Evolutionary conservation across 2,888 invertebrate species (phyloP).

Genomic region (Patella ulyssiponensis): DNA sequence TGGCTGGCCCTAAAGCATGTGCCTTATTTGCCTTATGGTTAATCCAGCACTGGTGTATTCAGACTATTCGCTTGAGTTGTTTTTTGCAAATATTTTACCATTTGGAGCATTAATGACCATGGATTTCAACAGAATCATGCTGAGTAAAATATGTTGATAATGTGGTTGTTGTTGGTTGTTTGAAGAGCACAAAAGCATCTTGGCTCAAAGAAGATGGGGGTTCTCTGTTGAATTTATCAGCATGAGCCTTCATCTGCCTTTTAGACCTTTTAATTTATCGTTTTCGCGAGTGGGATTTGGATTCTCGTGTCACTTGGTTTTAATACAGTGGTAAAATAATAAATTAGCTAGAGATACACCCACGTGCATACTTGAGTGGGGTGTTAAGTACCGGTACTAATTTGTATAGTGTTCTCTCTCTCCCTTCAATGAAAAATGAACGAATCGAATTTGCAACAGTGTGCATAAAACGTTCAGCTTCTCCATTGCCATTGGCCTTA

Average conservation of each 20-base stretch:
- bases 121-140: not conserved
- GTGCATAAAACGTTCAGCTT: not conserved
- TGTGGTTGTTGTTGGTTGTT: not conserved
- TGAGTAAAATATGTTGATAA: not conserved
- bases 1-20: too few species aligned
- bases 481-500: not conserved
- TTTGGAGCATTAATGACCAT: not conserved
- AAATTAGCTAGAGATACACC: not conserved
- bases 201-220: not conserved
- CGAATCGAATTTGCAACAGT: not conserved
- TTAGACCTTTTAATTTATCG: not conserved
- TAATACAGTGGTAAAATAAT: not conserved
- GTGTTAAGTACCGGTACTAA: too few species aligned
- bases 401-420: not conserved
- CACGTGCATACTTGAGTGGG: not conserved
- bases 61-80: too few species aligned
- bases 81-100: not conserved
- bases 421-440: not conserved
- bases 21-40: too few species aligned
- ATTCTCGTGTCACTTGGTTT: not conserved
- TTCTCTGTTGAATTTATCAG: not conserved
- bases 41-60: too few species aligned
- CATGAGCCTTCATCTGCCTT: not conserved
- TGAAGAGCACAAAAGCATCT: not conserved
- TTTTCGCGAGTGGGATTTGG: not conserved